Evolutionary conservation across 2,888 invertebrate genomes (phyloP).

Genomic region (Agrochola lychnidis): DNA sequence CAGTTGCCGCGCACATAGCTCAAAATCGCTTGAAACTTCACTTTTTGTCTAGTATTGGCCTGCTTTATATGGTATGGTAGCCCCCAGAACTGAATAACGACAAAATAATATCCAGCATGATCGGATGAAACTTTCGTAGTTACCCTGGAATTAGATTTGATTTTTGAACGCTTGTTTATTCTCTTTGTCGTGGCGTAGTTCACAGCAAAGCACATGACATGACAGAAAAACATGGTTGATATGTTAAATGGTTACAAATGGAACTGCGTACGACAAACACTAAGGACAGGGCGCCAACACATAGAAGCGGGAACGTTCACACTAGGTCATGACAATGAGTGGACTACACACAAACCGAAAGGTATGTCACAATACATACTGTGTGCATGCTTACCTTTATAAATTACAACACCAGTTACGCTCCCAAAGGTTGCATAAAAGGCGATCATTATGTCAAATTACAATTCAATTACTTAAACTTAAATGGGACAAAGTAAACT

Average conservation of each 20-base stretch:
- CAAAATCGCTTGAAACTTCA: neutral
- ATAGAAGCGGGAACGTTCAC: conserved; percentile 62
- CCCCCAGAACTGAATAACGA: conserved; percentile 10
- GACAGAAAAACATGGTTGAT: conserved; percentile 55
- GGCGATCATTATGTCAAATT: conserved; percentile 89
- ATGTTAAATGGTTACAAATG: conserved; percentile 56
- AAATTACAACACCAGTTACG: conserved; percentile 90
- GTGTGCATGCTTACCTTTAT: conserved; percentile 90
- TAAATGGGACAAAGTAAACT: conserved; percentile 86
- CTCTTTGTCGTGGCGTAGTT: conserved; percentile 48
- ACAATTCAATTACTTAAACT: conserved; percentile 86
- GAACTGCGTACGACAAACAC: conserved; percentile 54
- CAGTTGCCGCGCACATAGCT: neutral
- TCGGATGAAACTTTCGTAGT: conserved; percentile 50
- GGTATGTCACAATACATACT: conserved; percentile 80
- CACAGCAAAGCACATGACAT: conserved; percentile 61
- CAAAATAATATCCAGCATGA: conserved; percentile 51
- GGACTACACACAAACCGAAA: conserved; percentile 72
- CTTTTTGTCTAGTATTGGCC: neutral
- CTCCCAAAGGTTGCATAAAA: conserved; percentile 90
- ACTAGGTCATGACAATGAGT: conserved; percentile 67
- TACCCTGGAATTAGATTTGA: neutral
- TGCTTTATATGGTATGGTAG: conserved; percentile 12
- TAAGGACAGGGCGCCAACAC: conserved; percentile 58
- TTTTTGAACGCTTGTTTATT: neutral